phyloP scores from a whole-genome alignment of 2,888 invertebrate genomes.

The Drosophila niveifrons region DNA sequence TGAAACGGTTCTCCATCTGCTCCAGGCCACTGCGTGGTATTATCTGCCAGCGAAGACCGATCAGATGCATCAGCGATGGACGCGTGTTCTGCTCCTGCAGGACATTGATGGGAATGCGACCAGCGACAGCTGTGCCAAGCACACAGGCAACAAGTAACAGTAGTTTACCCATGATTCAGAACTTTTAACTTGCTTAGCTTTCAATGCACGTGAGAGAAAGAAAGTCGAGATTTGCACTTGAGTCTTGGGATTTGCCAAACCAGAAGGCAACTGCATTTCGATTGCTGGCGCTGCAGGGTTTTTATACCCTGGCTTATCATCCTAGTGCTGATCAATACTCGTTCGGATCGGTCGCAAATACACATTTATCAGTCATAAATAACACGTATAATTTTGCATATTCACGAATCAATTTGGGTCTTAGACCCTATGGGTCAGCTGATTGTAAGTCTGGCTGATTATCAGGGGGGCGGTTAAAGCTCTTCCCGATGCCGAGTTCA shows the following conservation, averaged over 20 bases:
- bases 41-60: conserved; percentile 5
- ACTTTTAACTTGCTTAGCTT: background rate
- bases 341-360: conserved; percentile 14
- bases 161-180: conserved; percentile 22
- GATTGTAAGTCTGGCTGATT: conserved; percentile 15
- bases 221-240: conserved; percentile 5
- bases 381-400: conserved; percentile 2
- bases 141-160: conserved; percentile 20
- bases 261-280: conserved; percentile 27
- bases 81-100: background rate
- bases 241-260: conserved; percentile 7
- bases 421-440: conserved; percentile 21
- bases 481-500: conserved; percentile 9
- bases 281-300: background rate
- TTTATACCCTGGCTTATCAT: conserved; percentile 26
- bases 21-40: background rate
- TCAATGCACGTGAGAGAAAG: background rate
- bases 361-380: conserved; percentile 24
- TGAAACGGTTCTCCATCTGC: background rate
- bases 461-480: background rate
- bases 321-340: conserved; percentile 7
- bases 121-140: conserved; percentile 19
- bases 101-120: conserved; percentile 12
- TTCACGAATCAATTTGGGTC: conserved; percentile 12
- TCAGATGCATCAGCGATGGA: conserved; percentile 9